Percentiles rank a stretch among this genome's conserved stretches.
These are phyloP conservation scores for Drosophila falleni DNA, from an alignment of 2,888 invertebrate species.

Conservation along the genomic window DNA sequence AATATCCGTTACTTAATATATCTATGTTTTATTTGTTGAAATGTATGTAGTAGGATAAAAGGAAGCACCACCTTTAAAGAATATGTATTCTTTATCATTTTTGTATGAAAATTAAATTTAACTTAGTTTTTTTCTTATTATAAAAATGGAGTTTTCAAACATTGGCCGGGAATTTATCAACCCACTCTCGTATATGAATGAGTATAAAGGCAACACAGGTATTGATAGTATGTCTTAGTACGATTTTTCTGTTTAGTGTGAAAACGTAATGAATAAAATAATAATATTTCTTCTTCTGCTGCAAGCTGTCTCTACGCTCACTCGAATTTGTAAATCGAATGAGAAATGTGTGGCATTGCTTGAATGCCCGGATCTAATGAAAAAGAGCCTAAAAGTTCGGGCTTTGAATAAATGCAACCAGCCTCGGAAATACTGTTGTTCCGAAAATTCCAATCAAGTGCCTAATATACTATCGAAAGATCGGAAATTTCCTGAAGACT, in stretches of 20 bases:
- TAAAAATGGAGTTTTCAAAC: too few species aligned
- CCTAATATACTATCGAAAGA: background rate
- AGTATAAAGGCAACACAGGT: background rate
- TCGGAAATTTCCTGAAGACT: slow-evolving; percentile 11
- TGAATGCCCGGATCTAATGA: background rate
- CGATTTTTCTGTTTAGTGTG: background rate
- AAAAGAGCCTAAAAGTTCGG: background rate
- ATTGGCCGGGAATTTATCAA: too few species aligned
- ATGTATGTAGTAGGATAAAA: too few species aligned
- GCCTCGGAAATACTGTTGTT: slow-evolving; percentile 1
- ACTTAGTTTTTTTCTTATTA: too few species aligned
- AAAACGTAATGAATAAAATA: slow-evolving; percentile 4
- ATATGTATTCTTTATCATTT: too few species aligned
- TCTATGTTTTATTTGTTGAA: too few species aligned
- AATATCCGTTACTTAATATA: too few species aligned
- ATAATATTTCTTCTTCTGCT: background rate
- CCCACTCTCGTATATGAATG: background rate
- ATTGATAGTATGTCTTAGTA: background rate
- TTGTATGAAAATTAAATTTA: too few species aligned
- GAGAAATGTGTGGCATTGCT: slow-evolving; percentile 3
- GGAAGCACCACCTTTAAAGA: too few species aligned
- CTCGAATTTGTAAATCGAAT: background rate
- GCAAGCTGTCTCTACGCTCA: background rate
- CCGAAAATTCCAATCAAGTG: background rate
- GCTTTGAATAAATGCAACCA: background rate